These are phyloP conservation scores for Pinna nobilis DNA, from an alignment of 1,140 invertebrate species.

Conservation along the genomic window DNA sequence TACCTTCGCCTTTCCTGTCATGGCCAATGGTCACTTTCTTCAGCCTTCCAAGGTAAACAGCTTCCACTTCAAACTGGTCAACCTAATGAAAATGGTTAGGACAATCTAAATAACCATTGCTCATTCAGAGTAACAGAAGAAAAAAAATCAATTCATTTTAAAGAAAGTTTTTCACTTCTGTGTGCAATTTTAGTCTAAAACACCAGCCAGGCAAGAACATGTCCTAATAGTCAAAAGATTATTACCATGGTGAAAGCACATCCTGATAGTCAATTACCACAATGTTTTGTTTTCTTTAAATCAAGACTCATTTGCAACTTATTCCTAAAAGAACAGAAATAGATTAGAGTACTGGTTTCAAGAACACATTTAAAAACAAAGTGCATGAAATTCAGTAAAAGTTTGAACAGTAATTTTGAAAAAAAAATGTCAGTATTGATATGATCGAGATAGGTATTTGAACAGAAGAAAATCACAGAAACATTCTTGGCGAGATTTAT, in stretches of 20 bases:
- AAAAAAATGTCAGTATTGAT: no score
- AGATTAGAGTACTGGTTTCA: no score
- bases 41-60: constrained; percentile 59
- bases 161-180: background rate
- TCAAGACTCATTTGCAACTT: no score
- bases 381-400: no score
- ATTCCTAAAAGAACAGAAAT: no score
- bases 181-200: background rate
- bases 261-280: no score
- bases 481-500: background rate
- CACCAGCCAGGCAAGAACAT: background rate
- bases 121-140: background rate
- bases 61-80: constrained; percentile 60
- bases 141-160: background rate
- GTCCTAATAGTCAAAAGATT: no score
- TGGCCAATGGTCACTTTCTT: constrained; percentile 65
- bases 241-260: no score
- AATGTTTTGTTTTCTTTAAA: no score
- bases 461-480: background rate
- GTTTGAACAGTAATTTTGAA: no score
- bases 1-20: constrained; percentile 32
- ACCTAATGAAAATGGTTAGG: constrained; percentile 44
- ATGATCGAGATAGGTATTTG: no score
- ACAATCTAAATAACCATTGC: background rate
- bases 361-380: no score